These are phyloP conservation scores for Quadroppia sp. DNA, from an alignment of 2,888 invertebrate species.

Conservation along the genomic window DNA sequence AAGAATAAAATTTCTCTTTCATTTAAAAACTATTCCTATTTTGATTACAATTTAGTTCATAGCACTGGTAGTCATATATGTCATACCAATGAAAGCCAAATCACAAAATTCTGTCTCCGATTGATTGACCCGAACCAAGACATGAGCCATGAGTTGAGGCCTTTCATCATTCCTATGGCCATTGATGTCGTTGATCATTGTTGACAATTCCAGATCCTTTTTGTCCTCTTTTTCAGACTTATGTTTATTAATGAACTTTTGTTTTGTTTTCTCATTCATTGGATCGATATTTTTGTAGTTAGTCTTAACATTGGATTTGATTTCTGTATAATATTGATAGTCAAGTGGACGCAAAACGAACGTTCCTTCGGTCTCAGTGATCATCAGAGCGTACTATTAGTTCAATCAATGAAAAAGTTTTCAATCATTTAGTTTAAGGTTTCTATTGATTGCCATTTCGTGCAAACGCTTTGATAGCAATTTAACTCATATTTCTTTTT, in stretches of 20 bases:
- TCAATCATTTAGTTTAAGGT: neutral
- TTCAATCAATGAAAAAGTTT: neutral
- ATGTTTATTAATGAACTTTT: neutral
- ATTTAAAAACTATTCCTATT: neutral
- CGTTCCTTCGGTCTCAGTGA: neutral
- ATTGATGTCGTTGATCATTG: neutral
- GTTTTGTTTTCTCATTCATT: neutral
- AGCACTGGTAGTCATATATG: neutral
- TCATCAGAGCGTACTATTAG: slow-evolving; percentile 18
- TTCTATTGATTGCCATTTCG: too few species aligned
- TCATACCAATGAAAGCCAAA: slow-evolving; percentile 39
- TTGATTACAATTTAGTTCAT: neutral
- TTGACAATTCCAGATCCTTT: neutral
- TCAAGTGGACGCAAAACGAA: slow-evolving; percentile 25
- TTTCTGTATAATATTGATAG: neutral
- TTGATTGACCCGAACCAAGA: slow-evolving; percentile 27
- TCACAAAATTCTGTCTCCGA: slow-evolving; percentile 39
- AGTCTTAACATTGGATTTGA: neutral
- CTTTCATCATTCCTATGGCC: neutral
- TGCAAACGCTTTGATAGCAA: too few species aligned
- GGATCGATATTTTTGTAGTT: neutral
- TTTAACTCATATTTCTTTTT: too few species aligned
- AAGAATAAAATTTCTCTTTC: neutral
- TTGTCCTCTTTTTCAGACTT: neutral
- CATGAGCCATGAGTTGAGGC: neutral